A percentile compares a stretch with the other conserved stretches of the same genome.
Evolutionary conservation across 2,797 vertebrate species (phyloP).

Genomic region (Cryptoprocta ferox): DNA sequence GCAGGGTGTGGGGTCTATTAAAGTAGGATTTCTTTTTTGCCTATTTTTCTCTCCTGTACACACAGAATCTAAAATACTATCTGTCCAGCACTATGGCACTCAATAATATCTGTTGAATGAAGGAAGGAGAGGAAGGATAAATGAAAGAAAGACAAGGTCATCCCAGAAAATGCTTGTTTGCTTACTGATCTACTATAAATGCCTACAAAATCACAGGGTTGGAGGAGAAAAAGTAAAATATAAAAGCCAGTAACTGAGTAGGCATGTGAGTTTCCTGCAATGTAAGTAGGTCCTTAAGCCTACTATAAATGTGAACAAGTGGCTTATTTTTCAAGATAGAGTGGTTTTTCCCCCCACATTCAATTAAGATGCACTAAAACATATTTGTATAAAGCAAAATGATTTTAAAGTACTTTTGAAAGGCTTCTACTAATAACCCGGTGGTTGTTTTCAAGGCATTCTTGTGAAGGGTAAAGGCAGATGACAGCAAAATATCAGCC

Average conservation of each 20-base stretch:
- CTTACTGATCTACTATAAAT: background rate
- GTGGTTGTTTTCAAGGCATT: background rate
- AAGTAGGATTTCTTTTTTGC: background rate
- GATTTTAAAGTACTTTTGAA: conserved; percentile 49
- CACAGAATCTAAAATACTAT: conserved; percentile 14
- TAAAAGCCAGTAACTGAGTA: background rate
- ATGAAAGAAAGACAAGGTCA: conserved; percentile 45
- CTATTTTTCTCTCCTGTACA: background rate
- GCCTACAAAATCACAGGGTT: background rate
- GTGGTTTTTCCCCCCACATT: background rate
- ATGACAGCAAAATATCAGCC: background rate
- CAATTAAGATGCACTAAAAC: conserved; percentile 39
- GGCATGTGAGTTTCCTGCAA: background rate
- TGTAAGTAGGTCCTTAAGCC: conserved; percentile 3
- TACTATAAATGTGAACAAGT: conserved; percentile 12
- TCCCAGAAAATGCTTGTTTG: background rate
- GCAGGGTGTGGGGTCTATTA: background rate
- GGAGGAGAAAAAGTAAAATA: background rate
- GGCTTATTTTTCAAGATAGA: conserved; percentile 49
- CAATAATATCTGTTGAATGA: background rate
- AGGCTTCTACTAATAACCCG: conserved; percentile 12
- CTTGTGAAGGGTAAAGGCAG: background rate
- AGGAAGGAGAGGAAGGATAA: conserved; percentile 12
- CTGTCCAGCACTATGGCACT: background rate
- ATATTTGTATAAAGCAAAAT: conserved; percentile 45